These are phyloP conservation scores for Cottoperca gobio DNA, from an alignment of 2,797 vertebrate genomes.

Conservation along the genomic window DNA sequence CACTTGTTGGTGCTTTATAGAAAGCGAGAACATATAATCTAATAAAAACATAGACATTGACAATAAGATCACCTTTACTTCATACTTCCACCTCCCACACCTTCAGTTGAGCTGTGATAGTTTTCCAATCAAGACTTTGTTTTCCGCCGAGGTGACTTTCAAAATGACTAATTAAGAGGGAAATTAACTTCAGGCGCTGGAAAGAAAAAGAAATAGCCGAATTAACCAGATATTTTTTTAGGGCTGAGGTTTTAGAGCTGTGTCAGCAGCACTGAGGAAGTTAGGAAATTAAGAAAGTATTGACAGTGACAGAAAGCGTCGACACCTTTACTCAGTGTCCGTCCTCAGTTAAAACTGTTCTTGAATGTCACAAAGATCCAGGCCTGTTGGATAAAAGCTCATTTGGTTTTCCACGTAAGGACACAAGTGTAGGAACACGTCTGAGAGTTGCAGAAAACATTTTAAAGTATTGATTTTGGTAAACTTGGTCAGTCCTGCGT, in stretches of 20 bases:
- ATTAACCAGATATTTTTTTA: conserved; percentile 15
- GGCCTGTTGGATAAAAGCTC: not conserved
- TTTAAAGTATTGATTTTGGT: no score
- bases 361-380: not conserved
- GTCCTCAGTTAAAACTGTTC: not conserved
- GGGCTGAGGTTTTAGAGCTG: conserved; percentile 21
- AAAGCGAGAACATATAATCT: not conserved
- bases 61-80: not conserved
- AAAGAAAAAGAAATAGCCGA: conserved; percentile 17
- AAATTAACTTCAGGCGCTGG: conserved; percentile 20
- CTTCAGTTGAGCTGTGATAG: conserved; percentile 26
- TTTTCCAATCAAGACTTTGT: conserved; percentile 37
- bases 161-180: conserved; percentile 30
- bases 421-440: not conserved
- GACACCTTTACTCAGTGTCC: not conserved
- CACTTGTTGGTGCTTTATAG: not conserved
- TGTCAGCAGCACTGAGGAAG: conserved; percentile 32
- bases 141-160: conserved; percentile 40
- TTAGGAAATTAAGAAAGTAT: conserved; percentile 1
- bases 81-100: not conserved
- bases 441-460: not conserved
- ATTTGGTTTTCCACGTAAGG: not conserved
- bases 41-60: not conserved
- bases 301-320: conserved; percentile 2
- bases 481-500: not conserved